A percentile compares a stretch with the other conserved stretches of the same genome.
Evolutionary conservation across 2,113 vertebrate genomes (phyloP).

Genomic region (Chlamydotis undulata): DNA sequence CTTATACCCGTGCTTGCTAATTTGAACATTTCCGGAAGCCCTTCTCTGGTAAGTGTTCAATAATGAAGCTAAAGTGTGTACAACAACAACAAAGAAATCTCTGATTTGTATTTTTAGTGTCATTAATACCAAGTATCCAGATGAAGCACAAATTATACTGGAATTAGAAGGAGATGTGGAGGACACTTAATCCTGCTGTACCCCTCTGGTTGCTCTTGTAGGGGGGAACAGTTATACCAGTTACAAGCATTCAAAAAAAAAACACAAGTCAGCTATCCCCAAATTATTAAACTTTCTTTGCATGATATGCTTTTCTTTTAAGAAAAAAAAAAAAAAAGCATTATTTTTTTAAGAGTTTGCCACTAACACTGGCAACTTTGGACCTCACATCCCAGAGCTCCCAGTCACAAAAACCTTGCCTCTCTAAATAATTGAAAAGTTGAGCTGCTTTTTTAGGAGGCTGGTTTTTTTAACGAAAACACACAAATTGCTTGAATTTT

Average conservation of each 20-base stretch:
- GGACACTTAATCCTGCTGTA: background rate
- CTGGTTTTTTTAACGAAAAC: background rate
- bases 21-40: background rate
- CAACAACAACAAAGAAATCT: background rate
- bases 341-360: background rate
- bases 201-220: background rate
- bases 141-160: background rate
- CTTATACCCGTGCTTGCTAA: background rate
- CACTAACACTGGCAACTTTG: background rate
- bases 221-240: background rate
- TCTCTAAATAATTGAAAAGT: constrained; percentile 2
- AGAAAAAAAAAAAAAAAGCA: background rate
- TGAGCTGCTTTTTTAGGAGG: background rate
- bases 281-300: background rate
- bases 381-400: background rate
- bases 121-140: background rate
- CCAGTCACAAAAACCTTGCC: background rate
- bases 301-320: background rate
- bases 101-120: background rate
- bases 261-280: background rate
- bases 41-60: background rate
- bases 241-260: background rate
- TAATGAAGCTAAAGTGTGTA: background rate
- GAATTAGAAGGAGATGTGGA: background rate
- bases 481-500: background rate